Evolutionary conservation across 2,888 invertebrate genomes (phyloP).

Genomic region (Phoronis australis): DNA sequence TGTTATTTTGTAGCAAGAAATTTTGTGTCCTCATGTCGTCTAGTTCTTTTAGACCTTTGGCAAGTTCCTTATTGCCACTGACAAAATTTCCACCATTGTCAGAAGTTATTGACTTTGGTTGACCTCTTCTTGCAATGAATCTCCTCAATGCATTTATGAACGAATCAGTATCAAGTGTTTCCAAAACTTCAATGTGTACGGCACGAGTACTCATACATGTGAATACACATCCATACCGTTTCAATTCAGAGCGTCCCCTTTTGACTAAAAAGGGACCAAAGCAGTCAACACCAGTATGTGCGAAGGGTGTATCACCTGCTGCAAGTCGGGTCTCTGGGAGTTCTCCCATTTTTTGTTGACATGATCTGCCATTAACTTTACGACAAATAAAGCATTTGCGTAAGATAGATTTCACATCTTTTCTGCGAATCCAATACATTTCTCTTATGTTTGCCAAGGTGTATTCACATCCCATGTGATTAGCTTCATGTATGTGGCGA

Average conservation of each 20-base stretch:
- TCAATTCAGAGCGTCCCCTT: constrained; percentile 1
- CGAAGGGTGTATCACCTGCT: neutral
- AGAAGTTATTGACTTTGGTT: neutral
- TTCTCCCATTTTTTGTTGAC: constrained; percentile 6
- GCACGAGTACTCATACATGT: constrained; percentile 4
- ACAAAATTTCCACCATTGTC: constrained; percentile 19
- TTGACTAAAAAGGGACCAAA: constrained; percentile 6
- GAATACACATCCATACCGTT: constrained; percentile 6
- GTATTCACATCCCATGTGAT: no score
- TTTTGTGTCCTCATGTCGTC: constrained; percentile 2
- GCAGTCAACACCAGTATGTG: constrained; percentile 4
- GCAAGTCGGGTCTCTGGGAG: neutral
- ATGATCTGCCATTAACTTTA: no score
- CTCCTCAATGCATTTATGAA: constrained; percentile 2
- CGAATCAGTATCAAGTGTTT: constrained; percentile 1
- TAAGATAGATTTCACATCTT: no score
- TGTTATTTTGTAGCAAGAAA: neutral
- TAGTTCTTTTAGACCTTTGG: constrained; percentile 3
- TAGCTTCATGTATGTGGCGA: no score
- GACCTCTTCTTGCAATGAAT: neutral
- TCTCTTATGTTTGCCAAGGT: no score
- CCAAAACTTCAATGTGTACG: constrained; percentile 2
- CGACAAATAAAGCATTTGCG: no score
- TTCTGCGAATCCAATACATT: no score
- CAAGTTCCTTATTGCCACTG: constrained; percentile 8